Evolutionary conservation across 2,113 vertebrate genomes (phyloP).

Genomic region (Cottus gobio): DNA sequence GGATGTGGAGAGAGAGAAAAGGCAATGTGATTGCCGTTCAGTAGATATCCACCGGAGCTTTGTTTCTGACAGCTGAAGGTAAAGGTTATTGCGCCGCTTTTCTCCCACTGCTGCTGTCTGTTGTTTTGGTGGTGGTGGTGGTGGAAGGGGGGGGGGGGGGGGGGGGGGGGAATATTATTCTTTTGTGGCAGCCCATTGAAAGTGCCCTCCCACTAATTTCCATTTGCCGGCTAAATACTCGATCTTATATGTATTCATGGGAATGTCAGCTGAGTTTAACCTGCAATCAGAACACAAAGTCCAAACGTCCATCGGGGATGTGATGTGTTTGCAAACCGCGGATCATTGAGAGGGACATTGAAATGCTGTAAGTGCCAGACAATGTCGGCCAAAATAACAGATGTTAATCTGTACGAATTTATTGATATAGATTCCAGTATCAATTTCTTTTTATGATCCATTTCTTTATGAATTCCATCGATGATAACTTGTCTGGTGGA

Average conservation of each 20-base stretch:
- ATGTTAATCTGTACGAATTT: too few species aligned
- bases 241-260: slow-evolving; percentile 43
- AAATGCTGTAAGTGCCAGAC: neutral
- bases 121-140: slow-evolving; percentile 41
- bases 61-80: slow-evolving; percentile 74
- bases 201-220: slow-evolving; percentile 47
- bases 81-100: slow-evolving; percentile 76
- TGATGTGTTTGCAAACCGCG: neutral
- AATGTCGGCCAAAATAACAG: too few species aligned
- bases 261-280: neutral
- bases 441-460: too few species aligned
- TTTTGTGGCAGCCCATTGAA: slow-evolving; percentile 36
- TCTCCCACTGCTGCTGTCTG: slow-evolving; percentile 40
- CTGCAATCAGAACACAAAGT: slow-evolving; percentile 7
- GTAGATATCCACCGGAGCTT: slow-evolving; percentile 65
- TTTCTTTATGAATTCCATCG: too few species aligned
- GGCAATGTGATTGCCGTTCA: slow-evolving; percentile 71
- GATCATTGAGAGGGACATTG: neutral
- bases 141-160: too few species aligned
- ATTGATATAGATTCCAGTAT: too few species aligned
- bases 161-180: too few species aligned
- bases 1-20: slow-evolving; percentile 35
- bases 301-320: neutral
- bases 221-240: slow-evolving; percentile 29
- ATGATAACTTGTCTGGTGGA: too few species aligned